phyloP scores from a whole-genome alignment of 2,888 invertebrate species.

The Matsumyia berberina region DNA sequence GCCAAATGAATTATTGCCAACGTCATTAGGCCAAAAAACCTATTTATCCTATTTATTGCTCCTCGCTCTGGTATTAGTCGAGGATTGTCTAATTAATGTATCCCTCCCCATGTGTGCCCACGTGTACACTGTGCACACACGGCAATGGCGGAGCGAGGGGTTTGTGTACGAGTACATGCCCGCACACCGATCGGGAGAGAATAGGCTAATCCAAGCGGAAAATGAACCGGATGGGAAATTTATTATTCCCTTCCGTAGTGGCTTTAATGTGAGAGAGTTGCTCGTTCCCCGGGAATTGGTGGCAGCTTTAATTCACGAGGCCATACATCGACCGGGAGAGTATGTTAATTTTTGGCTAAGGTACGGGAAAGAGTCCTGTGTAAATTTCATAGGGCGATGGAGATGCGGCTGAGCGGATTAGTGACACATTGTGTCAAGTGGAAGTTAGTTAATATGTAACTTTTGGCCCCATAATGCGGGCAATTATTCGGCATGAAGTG shows the following conservation, averaged over 20 bases:
- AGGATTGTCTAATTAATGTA: conserved; percentile 66
- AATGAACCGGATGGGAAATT: conserved; percentile 67
- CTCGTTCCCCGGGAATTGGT: neutral
- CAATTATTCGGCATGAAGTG: conserved; percentile 40
- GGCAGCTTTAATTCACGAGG: conserved; percentile 33
- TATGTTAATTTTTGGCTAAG: conserved; percentile 63
- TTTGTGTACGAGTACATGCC: no score
- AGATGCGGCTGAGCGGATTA: conserved; percentile 27
- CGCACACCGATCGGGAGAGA: no score
- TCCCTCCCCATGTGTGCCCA: conserved; percentile 24
- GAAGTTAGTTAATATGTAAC: conserved; percentile 49
- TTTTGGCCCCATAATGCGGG: conserved; percentile 53
- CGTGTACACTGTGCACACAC: neutral
- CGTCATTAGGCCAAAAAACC: conserved; percentile 48
- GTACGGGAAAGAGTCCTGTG: conserved; percentile 38
- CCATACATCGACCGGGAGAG: neutral
- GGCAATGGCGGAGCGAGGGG: neutral
- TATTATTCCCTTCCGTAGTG: conserved; percentile 70
- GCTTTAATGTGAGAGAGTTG: conserved; percentile 1
- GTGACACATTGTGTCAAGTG: conserved; percentile 46
- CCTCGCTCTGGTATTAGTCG: conserved; percentile 13
- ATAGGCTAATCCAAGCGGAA: conserved; percentile 40
- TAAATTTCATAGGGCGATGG: conserved; percentile 30
- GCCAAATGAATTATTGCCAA: conserved; percentile 62
- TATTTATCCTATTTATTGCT: conserved; percentile 62